Base-by-base conservation (phyloP, 2,888 invertebrate species). In the Tachina fera region DNA sequence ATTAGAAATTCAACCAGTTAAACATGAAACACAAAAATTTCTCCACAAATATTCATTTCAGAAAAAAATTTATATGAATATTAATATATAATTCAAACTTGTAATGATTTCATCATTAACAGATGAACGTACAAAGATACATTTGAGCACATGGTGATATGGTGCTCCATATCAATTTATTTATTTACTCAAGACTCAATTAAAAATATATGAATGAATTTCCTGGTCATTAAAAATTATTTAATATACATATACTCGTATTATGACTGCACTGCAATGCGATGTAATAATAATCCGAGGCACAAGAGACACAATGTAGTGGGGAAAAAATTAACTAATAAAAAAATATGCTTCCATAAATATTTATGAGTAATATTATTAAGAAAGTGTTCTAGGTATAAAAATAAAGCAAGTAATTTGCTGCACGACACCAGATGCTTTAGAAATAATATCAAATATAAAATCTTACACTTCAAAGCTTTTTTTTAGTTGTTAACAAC, bases 151-250 rank as follows among this genome's bases (percentile, higher is more conserved):
- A 10, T 51, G n/a, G 49, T 47, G n/a, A n/a, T n/a, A 43, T 63
- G 41, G 8, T 43, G 56, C 67, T 56, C 56, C 31, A 45, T 56
- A 56, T 47, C 31, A 65, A 76, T 47, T 56, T 13, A 58, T 71
- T 56, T 72, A 58, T 58, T 47, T 72, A 58, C n/a, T n/a, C 51
- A 74, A 80, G 8, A 67, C 74, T 49, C 70, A 72, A 80, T 76
- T 76, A 47, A 70, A 61, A 70, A 63, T 14, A 53, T 76, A 63
- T 76, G 45, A 70, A 56, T 68, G 39, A 63, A 82, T 82, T 82
- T 82, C 76, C 82, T 76, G 82, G 53, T 22, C 70, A 80, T 74
- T 80, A 67, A 74, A 74, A 70, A 41, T 13, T 19, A 65, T 45
- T 65, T 13, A 56, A 19, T 49, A 31, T 31, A 31, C 3, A 22